These are phyloP conservation scores for Spialia ferax DNA, from an alignment of 2,888 invertebrate genomes.

Conservation along the genomic window DNA sequence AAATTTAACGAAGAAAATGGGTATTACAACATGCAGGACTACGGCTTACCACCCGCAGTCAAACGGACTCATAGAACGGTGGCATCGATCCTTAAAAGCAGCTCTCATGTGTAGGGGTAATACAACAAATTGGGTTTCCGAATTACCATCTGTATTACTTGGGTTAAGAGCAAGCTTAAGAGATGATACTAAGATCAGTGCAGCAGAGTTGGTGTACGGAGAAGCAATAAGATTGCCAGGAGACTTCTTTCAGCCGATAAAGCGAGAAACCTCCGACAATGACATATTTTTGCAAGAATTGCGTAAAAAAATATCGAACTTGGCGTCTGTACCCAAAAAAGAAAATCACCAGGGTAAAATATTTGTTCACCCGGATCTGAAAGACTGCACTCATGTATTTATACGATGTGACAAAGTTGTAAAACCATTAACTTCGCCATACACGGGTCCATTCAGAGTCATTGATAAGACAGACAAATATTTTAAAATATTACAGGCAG, in stretches of 20 bases:
- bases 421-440: conserved; percentile 33
- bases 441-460: conserved; percentile 36
- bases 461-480: conserved; percentile 37
- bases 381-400: conserved; percentile 39
- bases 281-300: background rate
- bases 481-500: conserved; percentile 39
- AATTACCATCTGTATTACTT: conserved; percentile 46
- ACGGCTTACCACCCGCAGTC: conserved; percentile 15
- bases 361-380: conserved; percentile 33
- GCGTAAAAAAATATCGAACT: conserved; percentile 11
- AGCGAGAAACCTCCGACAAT: background rate
- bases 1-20: conserved; percentile 39
- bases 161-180: conserved; percentile 43
- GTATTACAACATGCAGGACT: conserved; percentile 44
- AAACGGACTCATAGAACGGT: background rate
- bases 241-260: conserved; percentile 45
- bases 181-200: conserved; percentile 43
- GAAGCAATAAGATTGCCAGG: conserved; percentile 49
- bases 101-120: conserved; percentile 40
- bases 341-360: conserved; percentile 23
- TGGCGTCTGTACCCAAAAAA: conserved; percentile 12
- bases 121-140: conserved; percentile 47
- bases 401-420: conserved; percentile 31
- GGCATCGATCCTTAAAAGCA: background rate
- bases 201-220: conserved; percentile 51